Base-by-base conservation (phyloP, 2,797 vertebrate genomes). In the Gadopsis bispinosus region DNA sequence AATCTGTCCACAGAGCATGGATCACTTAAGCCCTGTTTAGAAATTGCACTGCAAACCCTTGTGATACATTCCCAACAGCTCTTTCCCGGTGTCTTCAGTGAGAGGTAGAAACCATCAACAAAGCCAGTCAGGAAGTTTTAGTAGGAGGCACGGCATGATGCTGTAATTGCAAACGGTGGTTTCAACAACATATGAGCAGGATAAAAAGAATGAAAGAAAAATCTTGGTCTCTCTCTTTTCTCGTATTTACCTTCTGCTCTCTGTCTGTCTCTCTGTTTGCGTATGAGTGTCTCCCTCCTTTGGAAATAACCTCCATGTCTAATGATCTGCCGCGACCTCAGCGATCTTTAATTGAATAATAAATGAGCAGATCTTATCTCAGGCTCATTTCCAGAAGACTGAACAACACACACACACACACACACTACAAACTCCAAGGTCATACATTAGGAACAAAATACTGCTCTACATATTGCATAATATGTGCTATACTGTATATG, bases 321-420 rank as follows among this genome's bases (percentile, higher is more conserved):
- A 94, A 94, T 93, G 88, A 94, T 92, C 87, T 77, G 63, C 78
- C 4, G 37, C 87, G 92, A 92, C 93, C 92, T 88, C 81, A 73
- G 70, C 20, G 8, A 79, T 85, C 88, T 87, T 88, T 94, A 94
- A 93, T 94, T 93, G 91, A 94, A 95, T 94, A 94, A 94, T 94
- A 92, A 94, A 95, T 92, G 90, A 90, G 87, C 85, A 83, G 88
- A 89, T 93, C 89, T 87, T 92, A 91, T 93, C 88, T 71, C 22
- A 45, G 72, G 73, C 87, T 88, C 83, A 59, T 84, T 78, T 77
- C 76, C 63, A 66, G 85, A 68, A 77, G 75, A 65, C 78, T 75
- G 59, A 81, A 45, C 35, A 71, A 77, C 68, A 37, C 68, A 73
- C 69, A 56, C 16, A 50, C 22, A 60, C 29, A 22, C 53, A 41